A percentile compares a stretch with the other conserved stretches of the same genome.
These are phyloP conservation scores for Drymonia ruficornis DNA, from an alignment of 2,888 invertebrate genomes.

Conservation along the genomic window DNA sequence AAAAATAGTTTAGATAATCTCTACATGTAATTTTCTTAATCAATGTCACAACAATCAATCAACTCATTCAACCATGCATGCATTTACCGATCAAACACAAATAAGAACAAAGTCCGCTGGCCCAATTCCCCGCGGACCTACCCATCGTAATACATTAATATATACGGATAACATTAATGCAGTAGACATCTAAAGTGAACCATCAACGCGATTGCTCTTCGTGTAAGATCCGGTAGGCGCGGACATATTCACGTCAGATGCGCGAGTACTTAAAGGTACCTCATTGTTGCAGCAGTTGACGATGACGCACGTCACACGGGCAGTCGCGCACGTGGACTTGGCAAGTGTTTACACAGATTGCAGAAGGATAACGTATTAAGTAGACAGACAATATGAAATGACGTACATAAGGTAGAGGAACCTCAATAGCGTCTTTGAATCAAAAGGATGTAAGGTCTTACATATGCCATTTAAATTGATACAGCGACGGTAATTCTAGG, in stretches of 20 bases:
- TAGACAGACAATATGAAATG: neutral
- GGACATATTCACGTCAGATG: conserved; percentile 22
- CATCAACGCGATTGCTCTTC: conserved; percentile 7
- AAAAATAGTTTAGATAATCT: neutral
- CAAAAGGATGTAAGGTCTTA: neutral
- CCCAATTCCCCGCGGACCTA: neutral
- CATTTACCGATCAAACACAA: conserved; percentile 3
- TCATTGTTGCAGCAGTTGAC: conserved; percentile 13
- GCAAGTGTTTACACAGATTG: neutral
- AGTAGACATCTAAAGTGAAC: conserved; percentile 5
- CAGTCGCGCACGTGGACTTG: neutral
- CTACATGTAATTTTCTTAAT: neutral
- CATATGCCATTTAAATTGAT: neutral
- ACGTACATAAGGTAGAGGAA: neutral
- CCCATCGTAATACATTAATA: neutral
- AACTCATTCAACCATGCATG: neutral
- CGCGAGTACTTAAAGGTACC: conserved; percentile 18
- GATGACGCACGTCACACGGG: conserved; percentile 6
- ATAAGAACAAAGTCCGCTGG: neutral
- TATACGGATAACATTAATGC: neutral
- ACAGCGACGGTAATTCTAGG: neutral
- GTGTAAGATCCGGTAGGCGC: conserved; percentile 5
- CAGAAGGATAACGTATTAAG: neutral
- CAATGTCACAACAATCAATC: neutral
- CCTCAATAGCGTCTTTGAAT: neutral